Base-by-base conservation (phyloP, 2,888 invertebrate genomes). In the Tetheella fluctuosa region DNA sequence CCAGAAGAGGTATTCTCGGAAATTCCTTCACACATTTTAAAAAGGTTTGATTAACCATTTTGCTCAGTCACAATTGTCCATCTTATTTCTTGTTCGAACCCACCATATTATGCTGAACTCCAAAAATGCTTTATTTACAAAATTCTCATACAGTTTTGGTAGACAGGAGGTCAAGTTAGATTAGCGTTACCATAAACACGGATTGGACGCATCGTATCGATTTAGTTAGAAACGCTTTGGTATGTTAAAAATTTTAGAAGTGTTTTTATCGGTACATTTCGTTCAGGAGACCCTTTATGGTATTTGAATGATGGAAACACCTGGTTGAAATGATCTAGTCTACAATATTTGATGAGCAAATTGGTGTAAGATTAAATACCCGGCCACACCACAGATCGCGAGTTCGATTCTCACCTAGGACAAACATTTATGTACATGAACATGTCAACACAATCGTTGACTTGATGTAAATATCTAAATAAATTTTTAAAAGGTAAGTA, bases 201-300 rank as follows among this genome's bases (percentile, higher is more conserved):
- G 77, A 77, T 73, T 70, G 72, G 69, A 70, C 75, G 81, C 67
- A 80, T 80, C 84, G 82, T 72, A 87, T 85, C 83, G 82, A 86
- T 85, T 85, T 77, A 60, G 74, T 73, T 69, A 75, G 70, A 72
- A 75, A 85, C 83, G 81, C 79, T 60, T 71, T 62, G 82, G 80
- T 75, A 88, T 87, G 80, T 79, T 39, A 71, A 73, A 81, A 78
- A 90, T 85, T 85, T 81, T 73, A 82, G 84, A 85, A 85, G 83
- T 79, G 61, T 68, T 73, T 74, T 76, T 69, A 66, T 57, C 61
- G 63, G 59, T 65, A 65, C 65, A 62, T 54, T 55, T 55, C 54
- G 55, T 23, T 54, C 17, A n/a, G 54, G 54, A 54, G 34, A 48
- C 20, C 48, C 48, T n/a, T 20, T 20, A n/a, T 42, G 42, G 17